phyloP scores from a whole-genome alignment of 35 echinoderm and acorn worm genomes.

The Apostichopus parvimensis region DNA sequence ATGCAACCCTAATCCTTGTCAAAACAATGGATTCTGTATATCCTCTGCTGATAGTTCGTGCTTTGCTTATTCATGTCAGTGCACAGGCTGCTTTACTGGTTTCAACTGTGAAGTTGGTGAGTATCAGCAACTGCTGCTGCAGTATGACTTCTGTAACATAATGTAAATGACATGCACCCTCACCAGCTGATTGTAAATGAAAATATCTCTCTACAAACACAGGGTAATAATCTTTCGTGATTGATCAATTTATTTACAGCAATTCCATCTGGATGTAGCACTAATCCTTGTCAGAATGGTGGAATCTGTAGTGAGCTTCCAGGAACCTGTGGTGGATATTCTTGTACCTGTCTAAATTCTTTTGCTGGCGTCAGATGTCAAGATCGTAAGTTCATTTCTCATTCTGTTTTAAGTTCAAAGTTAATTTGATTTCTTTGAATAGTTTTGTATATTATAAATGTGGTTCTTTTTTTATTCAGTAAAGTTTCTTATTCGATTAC shows the following conservation, averaged over 20 bases:
- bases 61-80: conserved; percentile 74
- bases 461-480: too few species aligned
- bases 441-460: too few species aligned
- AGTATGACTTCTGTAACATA: too few species aligned
- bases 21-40: conserved; percentile 66
- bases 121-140: conserved; percentile 6
- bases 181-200: too few species aligned
- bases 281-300: conserved; percentile 79
- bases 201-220: too few species aligned
- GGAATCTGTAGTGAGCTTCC: conserved; percentile 57
- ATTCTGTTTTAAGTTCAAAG: neutral
- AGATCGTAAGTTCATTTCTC: conserved; percentile 61
- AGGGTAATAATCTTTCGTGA: too few species aligned
- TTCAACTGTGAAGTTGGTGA: conserved; percentile 88
- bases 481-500: too few species aligned
- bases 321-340: conserved; percentile 69
- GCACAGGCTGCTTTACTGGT: conserved; percentile 75
- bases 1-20: conserved; percentile 75
- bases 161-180: too few species aligned
- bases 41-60: conserved; percentile 45
- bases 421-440: too few species aligned
- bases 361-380: conserved; percentile 82
- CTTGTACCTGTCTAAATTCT: conserved; percentile 63
- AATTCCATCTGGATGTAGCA: conserved; percentile 63
- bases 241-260: conserved; percentile 29